Evolutionary conservation across 1,140 invertebrate genomes (phyloP).

Genomic region (Zaprionus africanus): DNA sequence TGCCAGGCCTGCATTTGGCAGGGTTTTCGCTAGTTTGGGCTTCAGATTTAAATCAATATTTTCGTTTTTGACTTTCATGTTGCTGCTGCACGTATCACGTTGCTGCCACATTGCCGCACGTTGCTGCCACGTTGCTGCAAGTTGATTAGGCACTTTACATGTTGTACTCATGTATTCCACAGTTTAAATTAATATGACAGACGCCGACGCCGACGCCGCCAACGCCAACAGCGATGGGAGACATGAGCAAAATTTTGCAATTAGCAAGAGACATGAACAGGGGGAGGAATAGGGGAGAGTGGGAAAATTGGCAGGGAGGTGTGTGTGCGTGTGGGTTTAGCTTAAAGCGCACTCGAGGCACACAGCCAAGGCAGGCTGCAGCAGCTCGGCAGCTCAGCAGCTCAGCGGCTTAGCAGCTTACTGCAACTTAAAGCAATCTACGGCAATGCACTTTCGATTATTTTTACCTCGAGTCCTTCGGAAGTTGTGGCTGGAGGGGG

Average conservation of each 20-base stretch:
- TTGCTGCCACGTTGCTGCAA: background rate
- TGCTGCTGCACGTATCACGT: background rate
- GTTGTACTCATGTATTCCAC: background rate
- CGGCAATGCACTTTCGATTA: background rate
- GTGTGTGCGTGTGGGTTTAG: background rate
- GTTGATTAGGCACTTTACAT: slow-evolving; percentile 10
- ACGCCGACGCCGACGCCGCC: background rate
- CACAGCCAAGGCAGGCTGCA: background rate
- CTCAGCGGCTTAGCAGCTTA: background rate
- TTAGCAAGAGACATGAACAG: slow-evolving; percentile 13
- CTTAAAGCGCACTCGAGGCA: background rate
- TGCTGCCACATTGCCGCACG: background rate
- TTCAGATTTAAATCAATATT: slow-evolving; percentile 12
- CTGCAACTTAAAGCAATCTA: background rate
- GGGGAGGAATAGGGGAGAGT: background rate
- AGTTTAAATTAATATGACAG: slow-evolving; percentile 22
- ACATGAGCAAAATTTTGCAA: slow-evolving; percentile 36
- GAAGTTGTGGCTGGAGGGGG: too few species aligned
- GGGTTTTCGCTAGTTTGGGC: background rate
- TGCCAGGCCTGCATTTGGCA: background rate
- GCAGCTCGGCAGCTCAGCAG: too few species aligned
- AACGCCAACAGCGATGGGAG: slow-evolving; percentile 17
- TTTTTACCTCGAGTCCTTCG: too few species aligned
- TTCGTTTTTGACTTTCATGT: background rate
- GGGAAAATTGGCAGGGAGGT: too few species aligned